Base-by-base conservation (phyloP, 2,888 invertebrate species). In the Orthosia gothica region DNA sequence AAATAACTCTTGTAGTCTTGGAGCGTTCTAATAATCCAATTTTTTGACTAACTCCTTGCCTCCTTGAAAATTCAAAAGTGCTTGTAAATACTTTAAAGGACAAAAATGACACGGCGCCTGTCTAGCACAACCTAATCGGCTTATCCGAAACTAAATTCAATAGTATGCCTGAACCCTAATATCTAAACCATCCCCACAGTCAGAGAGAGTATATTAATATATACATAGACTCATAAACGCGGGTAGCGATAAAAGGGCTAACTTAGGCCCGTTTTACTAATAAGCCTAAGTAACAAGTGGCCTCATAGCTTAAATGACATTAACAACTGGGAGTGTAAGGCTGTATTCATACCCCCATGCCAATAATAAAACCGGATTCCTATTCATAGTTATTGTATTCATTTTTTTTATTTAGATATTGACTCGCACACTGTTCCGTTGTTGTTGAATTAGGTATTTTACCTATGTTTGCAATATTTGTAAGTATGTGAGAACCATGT, bases 261-360 rank as follows among this genome's bases (percentile, higher is more conserved):
- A 84, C 55, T 55, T 50, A 61, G 26, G n/a, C 52, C 71, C 47
- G 74, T 63, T 74, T 70, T 77, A 58, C 66, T 84, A 84, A 83
- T 81, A 81, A 75, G 81, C 68, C 68, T 75, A 69, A 74, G 70
- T 84, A 84, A 75, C 70, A 70, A 84, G 74, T 70, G 70, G 55
- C n/a, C 64, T 61, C 59, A 66, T 63, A 64, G 77, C 81, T 81
- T 84, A 26, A 26, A 77, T 78, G 68, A 83, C 68, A 54, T 84
- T 78, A 73, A 50, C 77, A 65, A 54, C 72, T 57, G 16, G 47
- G 13, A 9, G 15, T 11, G 11, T 76, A 83, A 82, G 52, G 81
- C 40, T 18, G 62, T 63, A 20, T 57, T 7, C 50, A 58, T 23
- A 69, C 16, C 20, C 16, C 3, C 23, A 32, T 58, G 26, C 26